Evolutionary conservation across 1,140 invertebrate species (phyloP), one percentile per base, ranked within the genome.

Genomic region (Helicoverpa armigera): DNA sequence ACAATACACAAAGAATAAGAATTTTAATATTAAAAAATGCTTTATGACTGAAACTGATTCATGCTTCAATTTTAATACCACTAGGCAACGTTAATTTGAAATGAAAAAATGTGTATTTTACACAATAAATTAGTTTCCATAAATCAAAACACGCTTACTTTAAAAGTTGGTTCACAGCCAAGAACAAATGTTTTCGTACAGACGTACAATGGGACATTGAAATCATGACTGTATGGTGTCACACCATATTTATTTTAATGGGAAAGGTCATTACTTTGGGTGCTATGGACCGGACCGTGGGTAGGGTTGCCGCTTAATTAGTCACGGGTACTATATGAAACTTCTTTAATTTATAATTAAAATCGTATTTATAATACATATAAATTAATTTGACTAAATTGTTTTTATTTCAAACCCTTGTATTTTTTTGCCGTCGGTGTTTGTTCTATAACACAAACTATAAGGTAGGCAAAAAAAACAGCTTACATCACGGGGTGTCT

Each of bases 231-330:
- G 54, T 50, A 70, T 79, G 65, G 65, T 70, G 76, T 79, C 76
- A 79, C 61, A 77, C 65, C 61, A 65, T 79, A 70, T 60, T 79
- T 70, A 69, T 56, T 79, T 79, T 79, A 79, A 79, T 79, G 76
- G 65, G 5, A 58, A 58, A 58, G 61, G 53, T 58, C 76, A 70
- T 79, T 79, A 79, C 76, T 58, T 79, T 70, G 14, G 43, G 50
- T 54, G 70, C 50, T 58, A 70, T 69, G 10, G 23, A 77, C 13
- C 35, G 12, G 69, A 31, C 53, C 16, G 29, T 3, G 35, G 11
- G 23, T 65, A 77, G 61, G 75, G 75, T 77, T 77, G 61, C n/a
- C 54, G n/a, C 23, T 56, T 43, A 5, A 72, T 56, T 13, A 51
- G 11, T 69, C 65, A 63, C 35, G 35, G 35, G 35, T 7, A 43